Conservation (phyloP, 1,140 invertebrate genomes). For the Lethrus apterus region DNA sequence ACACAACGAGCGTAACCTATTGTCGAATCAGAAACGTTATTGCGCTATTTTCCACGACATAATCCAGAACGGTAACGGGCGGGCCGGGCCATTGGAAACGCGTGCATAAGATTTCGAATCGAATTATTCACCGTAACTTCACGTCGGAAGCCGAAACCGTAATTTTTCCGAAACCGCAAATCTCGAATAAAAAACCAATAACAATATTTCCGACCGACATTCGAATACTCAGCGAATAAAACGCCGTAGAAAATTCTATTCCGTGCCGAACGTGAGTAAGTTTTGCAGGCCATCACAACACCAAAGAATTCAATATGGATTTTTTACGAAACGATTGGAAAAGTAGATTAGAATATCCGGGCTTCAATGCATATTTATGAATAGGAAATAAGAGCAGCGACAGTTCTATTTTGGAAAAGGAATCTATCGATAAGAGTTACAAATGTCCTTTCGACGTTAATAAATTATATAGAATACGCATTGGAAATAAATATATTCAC, state of each 20-base stretch:
- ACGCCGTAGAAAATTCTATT: slow-evolving; percentile 7
- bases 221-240: slow-evolving; percentile 13
- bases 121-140: too few relatives aligned
- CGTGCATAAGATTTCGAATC: too few relatives aligned
- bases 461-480: too few relatives aligned
- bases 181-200: slow-evolving; percentile 13
- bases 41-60: too few relatives aligned
- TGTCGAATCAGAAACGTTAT: too few relatives aligned
- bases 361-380: slow-evolving; percentile 14
- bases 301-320: slow-evolving; percentile 12
- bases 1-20: too few relatives aligned
- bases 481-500: too few relatives aligned
- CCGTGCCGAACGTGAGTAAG: slow-evolving; percentile 8
- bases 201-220: slow-evolving; percentile 17
- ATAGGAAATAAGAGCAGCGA: neutral
- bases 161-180: too few relatives aligned
- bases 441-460: too few relatives aligned
- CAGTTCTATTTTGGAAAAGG: neutral
- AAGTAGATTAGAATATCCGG: slow-evolving; percentile 13
- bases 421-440: neutral
- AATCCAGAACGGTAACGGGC: too few relatives aligned
- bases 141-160: too few relatives aligned
- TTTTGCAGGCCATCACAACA: slow-evolving; percentile 10
- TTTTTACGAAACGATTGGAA: slow-evolving; percentile 5
- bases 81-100: too few relatives aligned